phyloP scores from a whole-genome alignment of 2,797 vertebrate genomes.

The Cyclura pinguis region DNA sequence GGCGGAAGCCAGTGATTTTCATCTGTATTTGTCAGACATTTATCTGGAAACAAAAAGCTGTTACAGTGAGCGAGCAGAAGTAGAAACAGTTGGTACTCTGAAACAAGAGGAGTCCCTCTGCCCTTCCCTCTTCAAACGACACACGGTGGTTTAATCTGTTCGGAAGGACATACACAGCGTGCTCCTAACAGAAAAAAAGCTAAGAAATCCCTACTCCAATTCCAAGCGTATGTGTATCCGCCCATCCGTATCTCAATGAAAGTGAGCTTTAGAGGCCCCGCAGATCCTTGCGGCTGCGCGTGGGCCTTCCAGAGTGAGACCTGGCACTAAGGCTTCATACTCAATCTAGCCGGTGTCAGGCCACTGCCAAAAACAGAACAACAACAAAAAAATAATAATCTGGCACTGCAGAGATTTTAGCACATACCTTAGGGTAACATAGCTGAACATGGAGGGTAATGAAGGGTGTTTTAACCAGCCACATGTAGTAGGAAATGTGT shows the following conservation, averaged over 20 bases:
- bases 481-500: neutral
- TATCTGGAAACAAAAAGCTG: constrained; percentile 35
- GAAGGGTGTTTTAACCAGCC: neutral
- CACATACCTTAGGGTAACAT: neutral
- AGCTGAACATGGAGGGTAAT: neutral
- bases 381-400: neutral
- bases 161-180: neutral
- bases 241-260: neutral
- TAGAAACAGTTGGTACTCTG: neutral
- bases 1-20: neutral
- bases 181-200: neutral
- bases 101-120: neutral
- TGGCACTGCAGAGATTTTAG: neutral
- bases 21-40: constrained; percentile 37
- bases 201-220: neutral
- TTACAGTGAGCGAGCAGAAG: constrained; percentile 37
- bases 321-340: neutral
- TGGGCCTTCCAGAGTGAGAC: no score
- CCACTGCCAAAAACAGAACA: neutral
- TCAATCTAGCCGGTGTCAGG: neutral
- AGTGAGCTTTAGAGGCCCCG: no score
- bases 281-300: neutral
- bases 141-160: constrained; percentile 2
- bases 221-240: neutral
- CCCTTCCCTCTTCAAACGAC: neutral